Conservation (phyloP, 2,888 invertebrate genomes). For the Acronicta aceris region DNA sequence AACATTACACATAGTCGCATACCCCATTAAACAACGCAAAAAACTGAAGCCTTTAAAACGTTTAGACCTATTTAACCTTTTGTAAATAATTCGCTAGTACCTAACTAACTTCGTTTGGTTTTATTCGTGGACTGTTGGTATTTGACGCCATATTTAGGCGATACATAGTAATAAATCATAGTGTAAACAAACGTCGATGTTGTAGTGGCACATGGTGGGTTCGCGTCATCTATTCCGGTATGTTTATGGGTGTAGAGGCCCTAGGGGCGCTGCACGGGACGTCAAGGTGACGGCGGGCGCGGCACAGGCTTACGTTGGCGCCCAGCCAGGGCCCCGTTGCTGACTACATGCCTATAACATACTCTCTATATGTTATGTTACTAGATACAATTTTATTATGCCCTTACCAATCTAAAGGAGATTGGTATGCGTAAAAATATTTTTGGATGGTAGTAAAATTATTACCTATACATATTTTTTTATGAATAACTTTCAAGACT, state of each 20-base stretch:
- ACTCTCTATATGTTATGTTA: slow-evolving; percentile 36
- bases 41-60: background rate
- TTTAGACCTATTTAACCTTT: slow-evolving; percentile 25
- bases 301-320: slow-evolving; percentile 43
- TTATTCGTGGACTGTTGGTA: slow-evolving; percentile 15
- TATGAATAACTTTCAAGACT: background rate
- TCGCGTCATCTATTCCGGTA: slow-evolving; percentile 29
- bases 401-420: slow-evolving; percentile 18
- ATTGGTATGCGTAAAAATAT: slow-evolving; percentile 39
- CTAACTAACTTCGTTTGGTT: slow-evolving; percentile 11
- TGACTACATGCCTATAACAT: slow-evolving; percentile 29
- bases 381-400: slow-evolving; percentile 36
- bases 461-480: background rate
- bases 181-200: slow-evolving; percentile 11
- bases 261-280: slow-evolving; percentile 40
- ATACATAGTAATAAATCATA: slow-evolving; percentile 15
- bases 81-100: slow-evolving; percentile 7
- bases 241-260: slow-evolving; percentile 44
- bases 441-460: slow-evolving; percentile 11
- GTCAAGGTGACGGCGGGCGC: slow-evolving; percentile 37
- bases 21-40: background rate
- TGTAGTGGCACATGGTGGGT: slow-evolving; percentile 19
- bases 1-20: slow-evolving; percentile 14
- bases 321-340: slow-evolving; percentile 35
- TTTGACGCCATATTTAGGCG: slow-evolving; percentile 14